phyloP scores from a whole-genome alignment of 2,113 vertebrate species.

The Pseudopipra pipra region DNA sequence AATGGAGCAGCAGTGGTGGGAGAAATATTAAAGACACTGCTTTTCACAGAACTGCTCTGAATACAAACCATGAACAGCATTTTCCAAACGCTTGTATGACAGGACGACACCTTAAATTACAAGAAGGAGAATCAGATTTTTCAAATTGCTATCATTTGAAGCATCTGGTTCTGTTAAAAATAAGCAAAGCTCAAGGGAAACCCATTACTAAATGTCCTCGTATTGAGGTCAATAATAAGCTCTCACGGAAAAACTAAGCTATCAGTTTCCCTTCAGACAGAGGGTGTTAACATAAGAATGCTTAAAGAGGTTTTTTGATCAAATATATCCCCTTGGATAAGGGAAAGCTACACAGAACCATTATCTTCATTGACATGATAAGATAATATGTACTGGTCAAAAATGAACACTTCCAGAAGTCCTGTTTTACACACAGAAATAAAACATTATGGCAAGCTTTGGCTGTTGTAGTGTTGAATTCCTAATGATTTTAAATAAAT shows the following conservation, averaged over 20 bases:
- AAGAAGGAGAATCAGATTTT: neutral
- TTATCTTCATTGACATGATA: neutral
- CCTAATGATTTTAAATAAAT: neutral
- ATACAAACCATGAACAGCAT: constrained; percentile 48
- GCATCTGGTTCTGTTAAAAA: constrained; percentile 58
- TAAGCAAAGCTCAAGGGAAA: constrained; percentile 62
- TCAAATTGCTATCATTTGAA: constrained; percentile 63
- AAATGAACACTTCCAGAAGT: neutral
- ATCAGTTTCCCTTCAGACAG: constrained; percentile 30
- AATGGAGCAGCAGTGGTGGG: constrained; percentile 17
- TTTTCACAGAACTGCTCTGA: constrained; percentile 53
- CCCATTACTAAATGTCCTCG: constrained; percentile 46
- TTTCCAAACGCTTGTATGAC: constrained; percentile 35
- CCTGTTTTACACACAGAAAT: neutral
- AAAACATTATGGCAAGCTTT: neutral
- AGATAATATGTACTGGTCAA: neutral
- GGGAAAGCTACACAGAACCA: neutral
- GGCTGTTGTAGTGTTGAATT: neutral
- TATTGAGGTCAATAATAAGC: constrained; percentile 65
- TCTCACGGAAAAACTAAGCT: constrained; percentile 33
- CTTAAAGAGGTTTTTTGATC: neutral
- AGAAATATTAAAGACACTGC: constrained; percentile 46
- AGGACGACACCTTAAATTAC: constrained; percentile 9
- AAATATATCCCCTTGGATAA: neutral
- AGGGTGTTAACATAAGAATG: neutral